phyloP scores from a whole-genome alignment of 2,888 invertebrate species.

The Laothoe populi region DNA sequence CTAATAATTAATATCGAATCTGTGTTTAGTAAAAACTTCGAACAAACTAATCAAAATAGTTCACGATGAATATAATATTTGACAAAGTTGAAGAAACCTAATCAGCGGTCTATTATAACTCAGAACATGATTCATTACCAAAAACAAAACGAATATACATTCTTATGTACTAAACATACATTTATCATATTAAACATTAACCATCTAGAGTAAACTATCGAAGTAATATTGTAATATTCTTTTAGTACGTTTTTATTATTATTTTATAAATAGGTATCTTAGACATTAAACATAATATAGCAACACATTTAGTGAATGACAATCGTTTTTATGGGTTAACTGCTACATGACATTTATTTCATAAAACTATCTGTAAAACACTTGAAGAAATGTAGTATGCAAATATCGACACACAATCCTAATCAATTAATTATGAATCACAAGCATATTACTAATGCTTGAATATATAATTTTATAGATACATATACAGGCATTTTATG shows the following conservation, averaged over 20 bases:
- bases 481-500: background rate
- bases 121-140: slow-evolving; percentile 31
- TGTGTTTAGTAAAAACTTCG: background rate
- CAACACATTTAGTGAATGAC: background rate
- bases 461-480: slow-evolving; percentile 9
- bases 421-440: background rate
- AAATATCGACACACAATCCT: slow-evolving; percentile 6
- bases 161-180: slow-evolving; percentile 15
- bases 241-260: background rate
- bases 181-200: no score
- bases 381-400: background rate
- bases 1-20: background rate
- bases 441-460: background rate
- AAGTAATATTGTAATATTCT: background rate
- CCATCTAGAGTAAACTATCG: slow-evolving; percentile 4
- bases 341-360: slow-evolving; percentile 9
- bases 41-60: background rate
- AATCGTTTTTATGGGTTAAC: background rate
- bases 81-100: background rate
- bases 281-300: slow-evolving; percentile 6
- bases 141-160: slow-evolving; percentile 37
- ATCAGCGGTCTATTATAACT: background rate
- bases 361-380: slow-evolving; percentile 4
- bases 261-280: slow-evolving; percentile 4
- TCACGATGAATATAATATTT: background rate